phyloP scores from a whole-genome alignment of 2,797 vertebrate genomes.

The Anguilla pacifica region DNA sequence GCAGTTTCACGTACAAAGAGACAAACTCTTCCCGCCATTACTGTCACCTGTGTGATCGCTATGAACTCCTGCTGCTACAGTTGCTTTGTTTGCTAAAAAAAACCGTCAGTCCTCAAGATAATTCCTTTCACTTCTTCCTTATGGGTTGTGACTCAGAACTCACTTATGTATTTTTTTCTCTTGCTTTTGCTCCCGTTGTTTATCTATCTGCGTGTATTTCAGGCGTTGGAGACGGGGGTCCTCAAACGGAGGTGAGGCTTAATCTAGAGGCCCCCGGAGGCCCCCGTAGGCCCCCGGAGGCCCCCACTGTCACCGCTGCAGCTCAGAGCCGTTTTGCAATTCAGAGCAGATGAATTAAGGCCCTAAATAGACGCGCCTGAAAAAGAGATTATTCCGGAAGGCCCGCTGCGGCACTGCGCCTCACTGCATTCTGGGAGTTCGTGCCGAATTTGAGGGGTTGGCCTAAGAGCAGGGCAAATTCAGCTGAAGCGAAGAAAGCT shows the following conservation, averaged over 20 bases:
- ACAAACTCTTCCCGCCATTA: background rate
- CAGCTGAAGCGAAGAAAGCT: background rate
- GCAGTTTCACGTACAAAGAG: background rate
- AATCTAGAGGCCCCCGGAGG: background rate
- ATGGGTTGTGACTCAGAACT: background rate
- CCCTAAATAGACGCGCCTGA: background rate
- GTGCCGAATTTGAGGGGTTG: background rate
- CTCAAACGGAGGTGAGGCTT: conserved; percentile 4
- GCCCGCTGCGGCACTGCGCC: background rate
- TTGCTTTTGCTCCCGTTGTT: background rate
- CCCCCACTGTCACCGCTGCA: background rate
- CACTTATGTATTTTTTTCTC: background rate
- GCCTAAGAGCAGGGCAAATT: background rate
- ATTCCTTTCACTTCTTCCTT: background rate
- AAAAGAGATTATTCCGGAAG: background rate
- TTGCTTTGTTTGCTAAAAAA: background rate
- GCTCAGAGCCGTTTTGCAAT: background rate
- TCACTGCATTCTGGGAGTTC: background rate
- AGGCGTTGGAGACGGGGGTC: background rate
- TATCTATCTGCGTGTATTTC: background rate
- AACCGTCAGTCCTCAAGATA: background rate
- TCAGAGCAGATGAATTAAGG: conserved; percentile 3
- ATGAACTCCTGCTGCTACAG: background rate
- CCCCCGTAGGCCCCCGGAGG: background rate
- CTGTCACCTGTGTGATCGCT: background rate